Base-by-base conservation (phyloP, 2,113 vertebrate species). In the Boulengeromyrus knoepffleri region DNA sequence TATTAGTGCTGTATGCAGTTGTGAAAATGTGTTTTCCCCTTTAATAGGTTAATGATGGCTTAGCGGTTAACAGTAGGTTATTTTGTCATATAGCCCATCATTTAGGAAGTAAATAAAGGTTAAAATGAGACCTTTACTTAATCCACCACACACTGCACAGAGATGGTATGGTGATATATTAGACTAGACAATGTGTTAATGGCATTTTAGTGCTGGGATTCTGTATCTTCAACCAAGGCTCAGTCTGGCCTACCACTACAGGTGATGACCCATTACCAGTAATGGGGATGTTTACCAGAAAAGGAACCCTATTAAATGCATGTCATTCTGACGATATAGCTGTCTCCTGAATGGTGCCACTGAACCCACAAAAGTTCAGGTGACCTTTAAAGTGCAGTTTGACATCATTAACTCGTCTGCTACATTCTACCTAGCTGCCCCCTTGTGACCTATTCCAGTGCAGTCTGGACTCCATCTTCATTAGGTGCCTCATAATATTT, bases 401-500 rank as follows among this genome's bases (percentile, higher is more conserved):
- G 92, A 94, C 92, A 94, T 93, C 93, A 90, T 50, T 94, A 94
- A 93, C 85, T 85, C 89, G 90, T 91, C 52, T 39, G 36, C 83
- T 70, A 47, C 52, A 91, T 58, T 74, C 88, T 31, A 53, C 77
- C 88, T 47, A 66, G n/a, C 39, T 31, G 45, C 80, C 91, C 89
- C 85, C 89, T 58, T 89, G 80, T 89, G 91, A 94, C 92, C 92
- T 93, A 91, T 90, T 88, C 93, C 91, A 89, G 89, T 91, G 91
- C n/a, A 92, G 92, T 88, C 90, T 3, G 90, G 94, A 90, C 88
- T 94, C 92, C 93, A 90, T 93, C 88, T 88, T 94, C 93, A 94
- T 95, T 92, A 95, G 62, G 92, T 91, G 93, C 92, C 90, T 94
- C 93, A 90, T 91, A 89, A 56, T 88, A 90, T 94, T 94, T 91